phyloP scores from a whole-genome alignment of 1,140 invertebrate genomes.

The Panagrolaimus sp. region DNA sequence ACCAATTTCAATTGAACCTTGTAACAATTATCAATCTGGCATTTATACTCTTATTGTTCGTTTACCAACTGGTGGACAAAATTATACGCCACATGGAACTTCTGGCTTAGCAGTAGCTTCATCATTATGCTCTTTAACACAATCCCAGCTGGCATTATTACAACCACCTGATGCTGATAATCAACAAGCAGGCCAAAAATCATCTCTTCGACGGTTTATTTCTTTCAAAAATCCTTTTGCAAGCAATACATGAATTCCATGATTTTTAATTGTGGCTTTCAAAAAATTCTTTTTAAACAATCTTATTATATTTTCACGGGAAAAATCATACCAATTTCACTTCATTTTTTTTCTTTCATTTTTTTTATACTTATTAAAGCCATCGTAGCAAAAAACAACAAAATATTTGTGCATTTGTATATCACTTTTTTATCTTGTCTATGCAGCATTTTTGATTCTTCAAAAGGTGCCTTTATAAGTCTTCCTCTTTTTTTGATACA shows the following conservation, averaged over 20 bases:
- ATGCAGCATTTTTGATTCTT: no score
- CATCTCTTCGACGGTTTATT: background rate
- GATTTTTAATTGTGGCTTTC: no score
- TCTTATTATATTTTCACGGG: no score
- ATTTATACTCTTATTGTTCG: slow-evolving; percentile 54
- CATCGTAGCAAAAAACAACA: no score
- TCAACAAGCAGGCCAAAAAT: background rate
- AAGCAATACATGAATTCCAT: background rate
- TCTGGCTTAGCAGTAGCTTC: slow-evolving; percentile 55
- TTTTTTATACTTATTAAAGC: no score
- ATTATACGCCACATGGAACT: slow-evolving; percentile 51
- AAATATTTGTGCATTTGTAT: no score
- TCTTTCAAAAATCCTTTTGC: background rate
- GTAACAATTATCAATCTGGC: slow-evolving; percentile 50
- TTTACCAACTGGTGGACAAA: slow-evolving; percentile 49
- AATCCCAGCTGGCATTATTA: slow-evolving; percentile 45
- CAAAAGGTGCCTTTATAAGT: no score
- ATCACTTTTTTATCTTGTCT: no score
- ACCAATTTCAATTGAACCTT: slow-evolving; percentile 55
- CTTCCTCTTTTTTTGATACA: no score
- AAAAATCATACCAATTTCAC: no score
- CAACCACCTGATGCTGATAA: slow-evolving; percentile 27
- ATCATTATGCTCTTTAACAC: slow-evolving; percentile 49
- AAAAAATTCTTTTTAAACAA: no score
- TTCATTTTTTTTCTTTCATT: no score